phyloP scores from a whole-genome alignment of 2,888 invertebrate species.

The Drosophila acutilabella region DNA sequence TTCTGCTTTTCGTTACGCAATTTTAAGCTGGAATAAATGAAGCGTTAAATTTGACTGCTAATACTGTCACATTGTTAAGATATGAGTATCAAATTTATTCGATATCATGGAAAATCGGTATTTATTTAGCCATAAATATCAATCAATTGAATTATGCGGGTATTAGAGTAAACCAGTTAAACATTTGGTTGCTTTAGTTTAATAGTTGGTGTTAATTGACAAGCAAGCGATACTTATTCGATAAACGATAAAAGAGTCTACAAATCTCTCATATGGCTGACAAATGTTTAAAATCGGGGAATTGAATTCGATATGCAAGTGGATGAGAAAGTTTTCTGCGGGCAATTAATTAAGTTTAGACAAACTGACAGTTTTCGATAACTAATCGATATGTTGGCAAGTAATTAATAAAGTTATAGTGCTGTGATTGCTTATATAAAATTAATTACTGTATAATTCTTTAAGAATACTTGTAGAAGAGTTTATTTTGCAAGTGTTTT shows the following conservation, averaged over 20 bases:
- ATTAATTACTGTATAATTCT: no score
- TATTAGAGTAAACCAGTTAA: neutral
- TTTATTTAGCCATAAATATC: slow-evolving; percentile 18
- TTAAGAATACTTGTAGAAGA: no score
- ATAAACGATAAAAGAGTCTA: slow-evolving; percentile 6
- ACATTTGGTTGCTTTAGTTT: neutral
- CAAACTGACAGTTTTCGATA: neutral
- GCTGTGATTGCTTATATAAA: no score
- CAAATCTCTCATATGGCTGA: neutral
- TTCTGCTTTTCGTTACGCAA: slow-evolving; percentile 57
- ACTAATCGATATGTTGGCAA: neutral
- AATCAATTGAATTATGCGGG: slow-evolving; percentile 12
- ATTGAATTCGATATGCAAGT: no score
- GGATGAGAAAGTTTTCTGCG: no score
- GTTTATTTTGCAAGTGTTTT: no score
- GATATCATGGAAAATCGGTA: slow-evolving; percentile 13
- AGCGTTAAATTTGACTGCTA: slow-evolving; percentile 52
- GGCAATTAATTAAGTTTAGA: no score
- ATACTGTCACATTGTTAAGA: slow-evolving; percentile 14
- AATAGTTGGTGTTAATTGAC: neutral
- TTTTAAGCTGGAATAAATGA: slow-evolving; percentile 58
- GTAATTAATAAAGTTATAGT: no score
- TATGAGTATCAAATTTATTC: slow-evolving; percentile 15
- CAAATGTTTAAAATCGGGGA: neutral
- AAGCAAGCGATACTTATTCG: neutral